Evolutionary conservation across 2,888 invertebrate species (phyloP).

Genomic region (Eustalomyia histrio): DNA sequence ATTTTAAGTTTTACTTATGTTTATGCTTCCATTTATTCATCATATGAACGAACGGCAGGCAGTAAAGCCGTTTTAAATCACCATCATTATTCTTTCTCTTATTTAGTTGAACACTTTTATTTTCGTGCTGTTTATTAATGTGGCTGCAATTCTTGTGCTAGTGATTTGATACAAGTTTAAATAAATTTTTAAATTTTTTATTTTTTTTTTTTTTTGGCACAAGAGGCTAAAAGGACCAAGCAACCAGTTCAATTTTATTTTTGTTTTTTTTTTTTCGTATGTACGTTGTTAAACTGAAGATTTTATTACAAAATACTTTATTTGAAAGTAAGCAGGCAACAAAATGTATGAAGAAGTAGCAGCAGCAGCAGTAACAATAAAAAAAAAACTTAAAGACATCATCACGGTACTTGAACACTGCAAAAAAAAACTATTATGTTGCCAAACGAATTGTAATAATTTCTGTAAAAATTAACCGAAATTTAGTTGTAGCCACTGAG

Average conservation of each 20-base stretch:
- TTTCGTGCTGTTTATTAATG: constrained; percentile 60
- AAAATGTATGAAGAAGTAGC: neutral
- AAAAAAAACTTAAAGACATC: constrained; percentile 2
- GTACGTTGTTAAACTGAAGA: constrained; percentile 59
- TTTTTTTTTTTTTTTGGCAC: constrained; percentile 58
- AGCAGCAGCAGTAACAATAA: neutral
- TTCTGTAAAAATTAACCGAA: no score
- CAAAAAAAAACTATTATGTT: no score
- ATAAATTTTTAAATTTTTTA: neutral
- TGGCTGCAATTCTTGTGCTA: neutral
- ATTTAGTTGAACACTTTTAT: constrained; percentile 63
- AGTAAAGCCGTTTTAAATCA: constrained; percentile 45
- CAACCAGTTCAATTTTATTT: constrained; percentile 52
- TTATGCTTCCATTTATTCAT: neutral
- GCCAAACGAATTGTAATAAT: no score
- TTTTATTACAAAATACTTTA: constrained; percentile 62
- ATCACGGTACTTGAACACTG: constrained; percentile 16
- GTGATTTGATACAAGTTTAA: constrained; percentile 1
- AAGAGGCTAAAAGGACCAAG: constrained; percentile 57
- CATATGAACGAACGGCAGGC: neutral
- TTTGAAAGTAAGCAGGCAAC: constrained; percentile 57
- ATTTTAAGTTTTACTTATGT: constrained; percentile 53
- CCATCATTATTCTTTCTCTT: constrained; percentile 45
- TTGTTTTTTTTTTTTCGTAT: constrained; percentile 27
- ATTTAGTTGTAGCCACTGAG: no score